These are phyloP conservation scores for Phylloscopus whistleri DNA, from an alignment of 2,113 vertebrate species.

Conservation along the genomic window DNA sequence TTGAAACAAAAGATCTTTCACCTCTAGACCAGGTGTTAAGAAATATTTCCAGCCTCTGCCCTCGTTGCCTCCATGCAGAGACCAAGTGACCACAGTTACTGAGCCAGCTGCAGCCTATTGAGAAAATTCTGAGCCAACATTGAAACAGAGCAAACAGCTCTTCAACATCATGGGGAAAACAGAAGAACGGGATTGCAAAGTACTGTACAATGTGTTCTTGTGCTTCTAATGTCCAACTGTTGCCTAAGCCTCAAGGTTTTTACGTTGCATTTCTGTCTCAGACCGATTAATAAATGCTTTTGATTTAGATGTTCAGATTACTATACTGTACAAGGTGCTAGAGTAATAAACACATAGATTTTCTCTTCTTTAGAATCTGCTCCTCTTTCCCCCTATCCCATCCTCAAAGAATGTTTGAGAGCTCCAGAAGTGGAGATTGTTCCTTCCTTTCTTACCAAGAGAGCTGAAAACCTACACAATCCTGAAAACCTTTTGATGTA, in stretches of 20 bases:
- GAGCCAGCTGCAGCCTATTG: neutral
- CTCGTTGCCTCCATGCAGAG: neutral
- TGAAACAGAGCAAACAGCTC: neutral
- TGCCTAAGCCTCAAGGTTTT: neutral
- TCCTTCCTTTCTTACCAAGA: neutral
- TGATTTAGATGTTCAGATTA: neutral
- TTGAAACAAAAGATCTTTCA: neutral
- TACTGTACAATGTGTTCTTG: neutral
- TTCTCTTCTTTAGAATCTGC: neutral
- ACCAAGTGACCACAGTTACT: neutral
- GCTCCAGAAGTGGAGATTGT: neutral
- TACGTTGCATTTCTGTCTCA: neutral
- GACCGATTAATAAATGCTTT: neutral
- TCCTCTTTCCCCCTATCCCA: neutral
- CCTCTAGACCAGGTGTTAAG: neutral
- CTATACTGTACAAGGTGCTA: neutral
- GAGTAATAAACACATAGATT: neutral
- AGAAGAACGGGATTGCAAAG: neutral
- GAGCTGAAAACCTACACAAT: neutral
- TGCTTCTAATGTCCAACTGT: neutral
- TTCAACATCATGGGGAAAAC: neutral
- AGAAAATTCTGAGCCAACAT: neutral
- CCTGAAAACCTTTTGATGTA: neutral
- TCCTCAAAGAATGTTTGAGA: fast-evolving
- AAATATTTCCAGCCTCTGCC: neutral